These are phyloP conservation scores for Stictonetta naevosa DNA, from an alignment of 2,113 vertebrate genomes.

Conservation along the genomic window DNA sequence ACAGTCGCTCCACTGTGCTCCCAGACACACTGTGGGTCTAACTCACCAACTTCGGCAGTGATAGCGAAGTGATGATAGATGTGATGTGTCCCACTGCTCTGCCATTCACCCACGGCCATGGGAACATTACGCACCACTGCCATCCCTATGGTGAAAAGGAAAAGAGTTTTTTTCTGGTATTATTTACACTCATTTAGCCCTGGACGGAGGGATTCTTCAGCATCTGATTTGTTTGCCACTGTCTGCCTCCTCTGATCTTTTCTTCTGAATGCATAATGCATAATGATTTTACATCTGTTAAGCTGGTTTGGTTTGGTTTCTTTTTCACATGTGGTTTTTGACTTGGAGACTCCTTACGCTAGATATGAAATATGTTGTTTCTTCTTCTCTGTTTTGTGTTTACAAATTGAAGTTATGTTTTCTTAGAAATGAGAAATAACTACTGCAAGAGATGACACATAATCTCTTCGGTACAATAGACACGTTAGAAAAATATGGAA, in stretches of 20 bases:
- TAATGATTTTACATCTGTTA: neutral
- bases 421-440: neutral
- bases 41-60: accelerated
- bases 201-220: neutral
- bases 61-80: accelerated
- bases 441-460: neutral
- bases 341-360: neutral
- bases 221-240: neutral
- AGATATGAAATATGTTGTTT: neutral
- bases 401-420: neutral
- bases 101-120: too few relatives aligned
- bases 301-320: neutral
- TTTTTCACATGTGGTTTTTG: neutral
- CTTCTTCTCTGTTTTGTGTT: neutral
- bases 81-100: neutral
- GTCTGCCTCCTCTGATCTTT: neutral
- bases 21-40: neutral
- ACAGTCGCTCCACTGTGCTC: neutral
- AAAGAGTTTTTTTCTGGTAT: neutral
- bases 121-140: neutral
- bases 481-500: neutral
- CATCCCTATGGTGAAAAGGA: neutral
- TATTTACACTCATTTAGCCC: neutral
- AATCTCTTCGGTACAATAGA: neutral
- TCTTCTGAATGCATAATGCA: neutral